phyloP scores from a whole-genome alignment of 2,113 vertebrate genomes.

The Lasiurus cinereus region DNA sequence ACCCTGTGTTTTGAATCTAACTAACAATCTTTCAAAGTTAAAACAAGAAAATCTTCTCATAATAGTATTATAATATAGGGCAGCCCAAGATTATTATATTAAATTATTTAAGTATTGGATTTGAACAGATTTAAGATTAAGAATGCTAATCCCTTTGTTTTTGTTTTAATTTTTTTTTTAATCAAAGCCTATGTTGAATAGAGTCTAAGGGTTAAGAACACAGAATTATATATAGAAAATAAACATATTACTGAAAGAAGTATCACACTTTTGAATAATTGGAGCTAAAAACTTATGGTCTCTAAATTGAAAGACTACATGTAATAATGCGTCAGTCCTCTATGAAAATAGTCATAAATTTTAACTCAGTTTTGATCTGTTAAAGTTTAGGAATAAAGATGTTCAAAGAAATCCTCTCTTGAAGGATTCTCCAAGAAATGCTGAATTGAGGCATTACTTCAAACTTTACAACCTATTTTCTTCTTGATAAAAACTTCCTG shows the following conservation, averaged over 20 bases:
- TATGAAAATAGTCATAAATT: neutral
- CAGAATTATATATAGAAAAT: neutral
- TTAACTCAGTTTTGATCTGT: neutral
- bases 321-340: neutral
- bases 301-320: neutral
- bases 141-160: constrained; percentile 16
- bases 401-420: neutral
- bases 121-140: constrained; percentile 61
- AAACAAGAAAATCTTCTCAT: constrained; percentile 58
- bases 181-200: neutral
- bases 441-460: neutral
- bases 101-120: constrained; percentile 52
- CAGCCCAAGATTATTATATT: constrained; percentile 61
- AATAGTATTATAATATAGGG: constrained; percentile 70
- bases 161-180: neutral
- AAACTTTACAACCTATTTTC: neutral
- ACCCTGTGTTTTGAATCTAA: neutral
- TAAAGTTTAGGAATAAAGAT: constrained; percentile 20
- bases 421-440: neutral
- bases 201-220: neutral
- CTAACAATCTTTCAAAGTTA: constrained; percentile 7
- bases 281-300: neutral
- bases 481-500: neutral
- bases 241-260: neutral
- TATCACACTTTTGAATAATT: neutral